phyloP scores from a whole-genome alignment of 2,113 vertebrate species.

The Chloropsis hardwickii region DNA sequence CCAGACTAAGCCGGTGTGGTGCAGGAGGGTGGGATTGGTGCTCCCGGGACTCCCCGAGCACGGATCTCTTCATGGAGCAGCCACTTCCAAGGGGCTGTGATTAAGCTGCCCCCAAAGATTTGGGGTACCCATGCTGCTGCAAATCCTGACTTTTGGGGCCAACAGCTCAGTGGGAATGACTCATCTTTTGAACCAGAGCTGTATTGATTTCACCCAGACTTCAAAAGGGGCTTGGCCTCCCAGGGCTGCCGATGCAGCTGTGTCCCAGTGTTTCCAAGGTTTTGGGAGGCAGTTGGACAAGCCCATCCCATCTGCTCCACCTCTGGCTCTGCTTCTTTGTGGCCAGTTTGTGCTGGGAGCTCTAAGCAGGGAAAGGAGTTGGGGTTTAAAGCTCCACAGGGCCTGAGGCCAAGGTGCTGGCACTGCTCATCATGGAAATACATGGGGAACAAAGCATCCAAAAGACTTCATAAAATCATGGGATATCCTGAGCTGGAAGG shows the following conservation, averaged over 20 bases:
- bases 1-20: rapidly evolving
- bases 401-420: rapidly evolving
- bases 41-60: no score
- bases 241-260: neutral
- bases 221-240: neutral
- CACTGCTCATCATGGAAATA: neutral
- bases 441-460: rapidly evolving
- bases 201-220: neutral
- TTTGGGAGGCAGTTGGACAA: neutral
- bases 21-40: neutral
- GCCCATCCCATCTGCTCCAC: neutral
- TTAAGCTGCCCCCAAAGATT: rapidly evolving
- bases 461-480: neutral
- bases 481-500: neutral
- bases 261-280: neutral
- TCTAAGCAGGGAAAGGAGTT: neutral
- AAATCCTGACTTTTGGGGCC: neutral
- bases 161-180: neutral
- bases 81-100: neutral
- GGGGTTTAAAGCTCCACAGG: neutral
- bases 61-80: neutral
- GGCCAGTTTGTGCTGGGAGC: no score
- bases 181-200: neutral
- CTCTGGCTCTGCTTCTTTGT: neutral
- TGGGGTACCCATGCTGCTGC: neutral